Base-by-base conservation (phyloP, 2,888 invertebrate genomes). In the Drosophila phalerata region DNA sequence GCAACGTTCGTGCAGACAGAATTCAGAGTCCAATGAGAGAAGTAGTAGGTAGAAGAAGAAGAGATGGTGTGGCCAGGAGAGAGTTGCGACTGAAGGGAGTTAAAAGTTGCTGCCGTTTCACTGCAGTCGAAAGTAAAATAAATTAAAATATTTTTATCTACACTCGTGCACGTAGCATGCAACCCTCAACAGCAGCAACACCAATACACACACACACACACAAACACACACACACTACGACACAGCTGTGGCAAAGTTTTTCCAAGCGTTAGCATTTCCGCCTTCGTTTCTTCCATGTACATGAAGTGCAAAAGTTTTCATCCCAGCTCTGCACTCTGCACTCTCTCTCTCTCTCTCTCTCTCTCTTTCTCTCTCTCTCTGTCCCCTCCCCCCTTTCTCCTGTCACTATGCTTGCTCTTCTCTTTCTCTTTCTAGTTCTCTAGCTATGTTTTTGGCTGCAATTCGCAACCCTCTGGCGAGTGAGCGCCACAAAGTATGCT, bases 71-170 rank as follows among this genome's bases (percentile, higher is more conserved):
- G n/a, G 34, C 13, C n/a, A n/a, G 19, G 5, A 13, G 19, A 22
- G 11, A 51, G 55, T 40, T 34, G 10, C 38, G 45, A 55, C 22
- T n/a, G 38, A 1, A 32, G 51, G 34, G 37, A 17, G 19, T 19
- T 19, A 32, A 22, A 40, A 49, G 64, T 28, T 57, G 11, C 62
- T 58, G 32, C n/a, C 51, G 37, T 64, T 49, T 65, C 28, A 67
- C 73, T 88, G 83, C 88, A 83, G 85, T 64, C 77, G 70, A 82
- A 88, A 85, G 84, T 88, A 88, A 84, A 84, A 84, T 84, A 84
- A 84, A 84, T 84, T 84, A 84, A 84, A 84, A 88, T 84, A 84
- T 84, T 84, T 84, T 84, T 84, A 84, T 84, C 84, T 84, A 88
- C 88, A 84, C 88, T 84, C 84, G 69, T 83, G 84, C 84, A 84